Evolutionary conservation across 2,113 vertebrate genomes (phyloP), one percentile per base, ranked within the genome.

Genomic region (Cyanistes caeruleus): DNA sequence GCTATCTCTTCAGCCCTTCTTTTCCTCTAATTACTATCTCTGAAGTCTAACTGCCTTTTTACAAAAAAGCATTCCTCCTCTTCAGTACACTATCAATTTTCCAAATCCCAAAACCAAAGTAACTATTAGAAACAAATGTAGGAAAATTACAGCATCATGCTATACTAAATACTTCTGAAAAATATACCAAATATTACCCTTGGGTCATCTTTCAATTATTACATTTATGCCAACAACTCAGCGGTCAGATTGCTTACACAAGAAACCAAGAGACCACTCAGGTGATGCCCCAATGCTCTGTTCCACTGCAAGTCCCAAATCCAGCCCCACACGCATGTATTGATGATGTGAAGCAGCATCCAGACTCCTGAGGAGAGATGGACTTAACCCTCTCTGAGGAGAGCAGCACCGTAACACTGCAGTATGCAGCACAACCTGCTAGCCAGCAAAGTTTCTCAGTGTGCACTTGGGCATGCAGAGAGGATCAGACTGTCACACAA

Each of bases 291-390:
- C 62, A 70, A 43, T 3, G 13, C 56, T 93, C 48, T 64, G 6
- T 48, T 87, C 90, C 53, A 81, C 60, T 49, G 7, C 3, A 84
- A 51, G n/a, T 46, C 59, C 69, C 28, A 84, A 95, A 63, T 13
- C 18, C 84, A 91, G 24, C 15, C 9, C 44, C 49, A 9, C n/a
- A 15, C 0, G 0, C 3, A 56, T 3, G 0, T 20, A 28, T 0
- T 49, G 43, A 53, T 69, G 58, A 70, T 1, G 2, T 3, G 16
- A 92, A 93, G 60, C 49, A 39, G 58, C 11, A 25, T 81, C 41
- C 52, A 48, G 22, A 52, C 39, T 52, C 56, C 25, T 1, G 0
- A 49, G 73, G 27, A 89, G 22, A 58, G 41, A 14, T 2, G 0
- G 3, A 4, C 59, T 58, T 28, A 58, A 51, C 49, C 64, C 52